Percentiles rank a stretch among this genome's conserved stretches.
Evolutionary conservation across 2,113 vertebrate species (phyloP).

Genomic region (Hypanus sabinus): DNA sequence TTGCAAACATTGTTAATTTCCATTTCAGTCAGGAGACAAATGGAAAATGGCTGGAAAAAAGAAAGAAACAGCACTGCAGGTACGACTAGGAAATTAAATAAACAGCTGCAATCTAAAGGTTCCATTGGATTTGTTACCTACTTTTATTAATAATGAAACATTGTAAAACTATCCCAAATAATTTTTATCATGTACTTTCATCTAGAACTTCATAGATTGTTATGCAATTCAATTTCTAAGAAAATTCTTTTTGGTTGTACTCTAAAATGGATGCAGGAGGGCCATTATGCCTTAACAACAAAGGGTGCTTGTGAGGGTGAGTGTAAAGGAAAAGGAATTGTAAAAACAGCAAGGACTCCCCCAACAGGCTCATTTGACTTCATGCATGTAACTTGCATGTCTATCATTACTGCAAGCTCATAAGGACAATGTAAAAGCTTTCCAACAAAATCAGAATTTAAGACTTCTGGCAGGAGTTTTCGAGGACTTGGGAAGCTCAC

Average conservation of each 20-base stretch:
- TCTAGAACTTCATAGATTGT: background rate
- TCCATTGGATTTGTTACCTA: background rate
- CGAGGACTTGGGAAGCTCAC: background rate
- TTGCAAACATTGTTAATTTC: background rate
- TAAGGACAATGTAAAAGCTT: background rate
- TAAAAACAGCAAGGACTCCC: no score
- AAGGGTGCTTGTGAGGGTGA: background rate
- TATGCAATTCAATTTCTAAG: background rate
- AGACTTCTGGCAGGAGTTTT: background rate
- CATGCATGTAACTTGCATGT: background rate
- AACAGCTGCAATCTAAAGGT: background rate
- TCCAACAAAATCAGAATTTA: background rate
- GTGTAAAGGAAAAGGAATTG: background rate
- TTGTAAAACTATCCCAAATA: background rate
- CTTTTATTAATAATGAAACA: background rate
- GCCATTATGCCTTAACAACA: background rate
- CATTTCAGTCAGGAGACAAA: background rate
- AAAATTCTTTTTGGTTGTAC: background rate
- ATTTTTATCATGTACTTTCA: background rate
- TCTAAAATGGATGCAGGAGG: background rate
- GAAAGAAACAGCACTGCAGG: conserved; percentile 64
- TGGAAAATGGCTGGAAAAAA: conserved; percentile 67
- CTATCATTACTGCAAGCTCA: background rate
- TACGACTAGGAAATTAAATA: conserved; percentile 38
- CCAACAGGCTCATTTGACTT: background rate